These are phyloP conservation scores for Nomada flava DNA, from an alignment of 2,888 invertebrate species.

Conservation along the genomic window DNA sequence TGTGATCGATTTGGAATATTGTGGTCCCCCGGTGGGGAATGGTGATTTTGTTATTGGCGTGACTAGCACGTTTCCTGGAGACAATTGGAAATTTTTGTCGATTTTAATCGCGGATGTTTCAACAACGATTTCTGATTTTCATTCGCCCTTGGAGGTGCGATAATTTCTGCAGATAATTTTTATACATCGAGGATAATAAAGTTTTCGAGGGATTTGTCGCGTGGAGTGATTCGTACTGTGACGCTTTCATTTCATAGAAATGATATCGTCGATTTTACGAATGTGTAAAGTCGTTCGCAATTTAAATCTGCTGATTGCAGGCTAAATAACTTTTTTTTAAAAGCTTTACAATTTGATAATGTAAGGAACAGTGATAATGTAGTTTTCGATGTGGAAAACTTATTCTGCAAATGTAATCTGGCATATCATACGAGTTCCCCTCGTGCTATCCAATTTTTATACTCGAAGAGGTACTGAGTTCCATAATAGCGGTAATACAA, in stretches of 20 bases:
- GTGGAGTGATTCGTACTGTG: too few species aligned
- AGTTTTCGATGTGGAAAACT: not conserved
- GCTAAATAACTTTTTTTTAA: not conserved
- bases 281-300: not conserved
- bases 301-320: not conserved
- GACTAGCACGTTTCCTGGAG: not conserved
- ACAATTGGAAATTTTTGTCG: not conserved
- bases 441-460: not conserved
- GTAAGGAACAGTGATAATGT: not conserved
- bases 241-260: too few species aligned
- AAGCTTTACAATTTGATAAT: not conserved
- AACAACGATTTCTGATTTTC: not conserved
- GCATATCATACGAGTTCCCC: not conserved
- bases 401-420: not conserved
- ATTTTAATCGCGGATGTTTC: not conserved
- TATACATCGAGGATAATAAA: too few species aligned
- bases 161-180: too few species aligned
- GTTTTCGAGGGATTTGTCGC: too few species aligned
- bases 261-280: too few species aligned
- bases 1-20: constrained; percentile 18
- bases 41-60: too few species aligned
- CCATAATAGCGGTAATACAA: not conserved
- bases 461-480: not conserved
- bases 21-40: not conserved
- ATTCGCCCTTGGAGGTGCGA: not conserved